Percentiles rank a stretch among this genome's conserved stretches.
phyloP scores from a whole-genome alignment of 2,113 vertebrate genomes.

The Budorcas taxicolor region DNA sequence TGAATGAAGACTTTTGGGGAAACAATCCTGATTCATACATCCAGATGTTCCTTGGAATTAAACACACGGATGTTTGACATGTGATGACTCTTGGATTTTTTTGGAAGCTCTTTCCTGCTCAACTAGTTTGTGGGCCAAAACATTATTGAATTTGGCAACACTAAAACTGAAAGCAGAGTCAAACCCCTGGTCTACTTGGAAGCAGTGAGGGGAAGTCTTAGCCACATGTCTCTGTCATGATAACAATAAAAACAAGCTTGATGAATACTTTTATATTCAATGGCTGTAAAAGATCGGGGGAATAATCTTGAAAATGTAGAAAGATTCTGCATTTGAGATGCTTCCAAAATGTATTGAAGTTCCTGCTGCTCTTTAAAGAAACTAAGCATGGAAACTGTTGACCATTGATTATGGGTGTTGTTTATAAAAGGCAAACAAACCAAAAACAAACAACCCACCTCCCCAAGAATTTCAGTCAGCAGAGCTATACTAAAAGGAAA shows the following conservation, averaged over 20 bases:
- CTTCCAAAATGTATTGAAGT: background rate
- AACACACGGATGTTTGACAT: conserved; percentile 3
- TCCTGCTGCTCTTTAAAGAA: background rate
- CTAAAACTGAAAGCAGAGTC: background rate
- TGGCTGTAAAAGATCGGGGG: background rate
- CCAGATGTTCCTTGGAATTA: background rate
- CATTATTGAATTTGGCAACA: conserved; percentile 41
- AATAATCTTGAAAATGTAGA: conserved; percentile 16
- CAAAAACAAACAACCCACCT: background rate
- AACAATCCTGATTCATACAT: background rate
- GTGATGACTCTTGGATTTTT: background rate
- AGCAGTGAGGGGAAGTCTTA: background rate
- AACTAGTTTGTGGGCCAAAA: background rate
- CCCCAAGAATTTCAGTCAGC: background rate
- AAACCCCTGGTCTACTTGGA: background rate
- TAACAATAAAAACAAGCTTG: background rate
- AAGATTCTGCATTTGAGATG: background rate
- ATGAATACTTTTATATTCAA: background rate
- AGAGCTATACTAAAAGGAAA: background rate
- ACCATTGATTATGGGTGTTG: background rate
- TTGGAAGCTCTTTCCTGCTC: conserved; percentile 36
- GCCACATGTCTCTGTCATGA: background rate
- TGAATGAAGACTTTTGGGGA: background rate
- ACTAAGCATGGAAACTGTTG: background rate
- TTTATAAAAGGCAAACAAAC: conserved; percentile 12